Conservation (phyloP, 2,888 invertebrate genomes). For the Idaea straminata region DNA sequence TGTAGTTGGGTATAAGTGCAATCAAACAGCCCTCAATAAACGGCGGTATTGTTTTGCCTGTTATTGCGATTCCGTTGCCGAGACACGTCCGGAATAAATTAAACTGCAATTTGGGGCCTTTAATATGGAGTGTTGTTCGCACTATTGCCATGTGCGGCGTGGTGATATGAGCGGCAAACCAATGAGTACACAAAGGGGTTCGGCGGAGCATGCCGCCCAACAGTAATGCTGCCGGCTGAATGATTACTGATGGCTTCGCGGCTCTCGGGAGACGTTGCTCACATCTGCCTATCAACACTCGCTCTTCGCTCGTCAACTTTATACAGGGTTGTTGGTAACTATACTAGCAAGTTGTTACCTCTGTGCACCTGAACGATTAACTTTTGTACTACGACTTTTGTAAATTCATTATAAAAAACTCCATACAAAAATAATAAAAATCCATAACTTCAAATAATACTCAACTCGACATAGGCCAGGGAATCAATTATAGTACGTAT, state of each 20-base stretch:
- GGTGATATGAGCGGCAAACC: constrained; percentile 71
- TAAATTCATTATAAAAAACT: no score
- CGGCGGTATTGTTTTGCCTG: constrained; percentile 71
- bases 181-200: constrained; percentile 72
- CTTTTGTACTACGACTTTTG: no score
- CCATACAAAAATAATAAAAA: no score
- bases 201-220: constrained; percentile 45
- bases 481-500: no score
- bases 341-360: no score
- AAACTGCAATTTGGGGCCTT: constrained; percentile 77
- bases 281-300: background rate
- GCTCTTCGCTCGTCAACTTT: background rate
- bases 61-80: constrained; percentile 77
- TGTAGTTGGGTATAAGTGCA: constrained; percentile 47
- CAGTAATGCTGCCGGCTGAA: constrained; percentile 61
- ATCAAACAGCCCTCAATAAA: constrained; percentile 65
- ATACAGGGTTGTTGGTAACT: no score
- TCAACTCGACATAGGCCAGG: no score
- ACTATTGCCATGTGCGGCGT: constrained; percentile 65
- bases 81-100: constrained; percentile 79
- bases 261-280: constrained; percentile 40
- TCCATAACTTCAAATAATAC: no score
- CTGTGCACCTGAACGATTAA: no score
- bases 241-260: constrained; percentile 48
- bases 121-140: constrained; percentile 76